These are phyloP conservation scores for Trissolcus basalis DNA, from an alignment of 1,140 invertebrate genomes.

Conservation along the genomic window DNA sequence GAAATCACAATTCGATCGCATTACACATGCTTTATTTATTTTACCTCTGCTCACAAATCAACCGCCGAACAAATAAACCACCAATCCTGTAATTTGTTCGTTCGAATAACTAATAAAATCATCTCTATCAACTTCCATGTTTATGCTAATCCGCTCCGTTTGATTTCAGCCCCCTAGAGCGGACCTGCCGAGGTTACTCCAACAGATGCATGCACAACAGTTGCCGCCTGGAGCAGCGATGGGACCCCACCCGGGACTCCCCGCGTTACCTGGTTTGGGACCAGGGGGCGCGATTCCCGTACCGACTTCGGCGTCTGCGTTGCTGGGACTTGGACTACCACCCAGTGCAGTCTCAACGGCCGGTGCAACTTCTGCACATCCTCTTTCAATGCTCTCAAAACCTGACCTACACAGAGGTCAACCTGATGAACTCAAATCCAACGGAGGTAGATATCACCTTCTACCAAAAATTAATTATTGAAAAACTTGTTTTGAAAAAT, in stretches of 20 bases:
- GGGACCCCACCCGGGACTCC: constrained; percentile 77
- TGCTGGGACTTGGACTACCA: constrained; percentile 75
- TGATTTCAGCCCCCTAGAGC: constrained; percentile 85
- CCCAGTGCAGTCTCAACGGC: constrained; percentile 76
- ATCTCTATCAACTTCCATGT: background rate
- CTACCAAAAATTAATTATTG: background rate
- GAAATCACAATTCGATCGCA: constrained; percentile 25
- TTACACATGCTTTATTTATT: background rate
- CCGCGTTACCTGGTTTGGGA: constrained; percentile 72
- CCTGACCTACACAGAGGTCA: constrained; percentile 82
- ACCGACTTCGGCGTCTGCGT: constrained; percentile 73
- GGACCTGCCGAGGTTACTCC: constrained; percentile 84
- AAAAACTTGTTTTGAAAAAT: background rate
- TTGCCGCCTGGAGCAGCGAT: constrained; percentile 85
- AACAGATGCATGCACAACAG: constrained; percentile 95
- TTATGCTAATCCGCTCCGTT: constrained; percentile 2
- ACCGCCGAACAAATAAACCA: too few relatives aligned
- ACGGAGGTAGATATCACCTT: constrained; percentile 78
- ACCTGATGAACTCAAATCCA: constrained; percentile 80
- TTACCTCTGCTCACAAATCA: too few relatives aligned
- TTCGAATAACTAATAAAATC: background rate
- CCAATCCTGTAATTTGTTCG: too few relatives aligned
- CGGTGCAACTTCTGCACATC: constrained; percentile 80
- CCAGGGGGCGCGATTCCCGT: constrained; percentile 73
- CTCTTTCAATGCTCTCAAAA: constrained; percentile 82